phyloP scores from a whole-genome alignment of 2,888 invertebrate species.

The Drosophila demipolita region DNA sequence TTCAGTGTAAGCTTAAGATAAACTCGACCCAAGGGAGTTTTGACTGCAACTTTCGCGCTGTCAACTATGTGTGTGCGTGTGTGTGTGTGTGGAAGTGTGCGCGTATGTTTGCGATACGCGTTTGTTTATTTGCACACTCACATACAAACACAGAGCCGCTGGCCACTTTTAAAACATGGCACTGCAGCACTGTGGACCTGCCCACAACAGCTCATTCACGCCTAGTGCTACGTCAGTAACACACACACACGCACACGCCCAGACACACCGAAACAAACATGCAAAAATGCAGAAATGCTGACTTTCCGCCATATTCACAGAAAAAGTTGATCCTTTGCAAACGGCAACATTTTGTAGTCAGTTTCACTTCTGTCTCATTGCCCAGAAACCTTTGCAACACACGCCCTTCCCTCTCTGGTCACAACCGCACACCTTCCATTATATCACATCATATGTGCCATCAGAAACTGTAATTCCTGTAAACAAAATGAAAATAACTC shows the following conservation, averaged over 20 bases:
- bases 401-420: background rate
- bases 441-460: slow-evolving; percentile 42
- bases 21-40: slow-evolving; percentile 72
- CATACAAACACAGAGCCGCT: slow-evolving; percentile 23
- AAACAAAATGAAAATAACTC: slow-evolving; percentile 28
- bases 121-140: slow-evolving; percentile 11
- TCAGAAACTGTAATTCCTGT: slow-evolving; percentile 54
- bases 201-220: slow-evolving; percentile 19
- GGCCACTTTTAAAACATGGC: slow-evolving; percentile 52
- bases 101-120: slow-evolving; percentile 6
- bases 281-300: slow-evolving; percentile 36
- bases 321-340: slow-evolving; percentile 73
- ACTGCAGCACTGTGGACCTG: slow-evolving; percentile 22
- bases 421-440: background rate
- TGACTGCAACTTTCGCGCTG: slow-evolving; percentile 58
- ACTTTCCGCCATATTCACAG: slow-evolving; percentile 70
- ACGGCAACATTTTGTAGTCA: slow-evolving; percentile 26
- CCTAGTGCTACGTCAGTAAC: slow-evolving; percentile 14
- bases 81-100: background rate
- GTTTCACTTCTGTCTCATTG: background rate
- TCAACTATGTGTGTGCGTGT: slow-evolving; percentile 29
- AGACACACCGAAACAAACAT: background rate
- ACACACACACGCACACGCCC: slow-evolving; percentile 9
- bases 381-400: slow-evolving; percentile 7
- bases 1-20: slow-evolving; percentile 73